Conservation (phyloP, 2,888 invertebrate species). For the Pseudococcus jackbeardsleyi region DNA sequence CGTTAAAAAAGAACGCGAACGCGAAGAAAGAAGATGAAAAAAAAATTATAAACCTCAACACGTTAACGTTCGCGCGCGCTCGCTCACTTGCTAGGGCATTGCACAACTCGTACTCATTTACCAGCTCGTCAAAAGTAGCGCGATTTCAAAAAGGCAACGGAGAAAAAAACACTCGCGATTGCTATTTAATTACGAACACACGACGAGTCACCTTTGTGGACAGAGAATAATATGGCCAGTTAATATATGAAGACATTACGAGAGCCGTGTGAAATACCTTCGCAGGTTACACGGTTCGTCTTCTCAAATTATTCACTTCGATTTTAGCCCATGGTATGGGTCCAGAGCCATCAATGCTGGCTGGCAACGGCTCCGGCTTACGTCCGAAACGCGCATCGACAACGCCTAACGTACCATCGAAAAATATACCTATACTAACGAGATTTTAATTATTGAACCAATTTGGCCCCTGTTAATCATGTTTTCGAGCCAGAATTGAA, state of each 20-base stretch:
- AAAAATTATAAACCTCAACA: constrained; percentile 30
- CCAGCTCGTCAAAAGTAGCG: constrained; percentile 37
- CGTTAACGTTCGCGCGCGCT: constrained; percentile 34
- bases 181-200: constrained; percentile 42
- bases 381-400: neutral
- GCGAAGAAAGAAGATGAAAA: neutral
- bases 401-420: neutral
- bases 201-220: constrained; percentile 38
- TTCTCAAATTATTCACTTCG: constrained; percentile 4
- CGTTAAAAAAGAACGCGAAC: neutral
- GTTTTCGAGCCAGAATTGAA: neutral
- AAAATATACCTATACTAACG: constrained; percentile 1
- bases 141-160: constrained; percentile 32
- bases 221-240: constrained; percentile 4
- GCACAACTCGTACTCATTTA: constrained; percentile 37
- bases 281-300: constrained; percentile 7
- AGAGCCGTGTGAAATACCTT: neutral
- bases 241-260: constrained; percentile 36
- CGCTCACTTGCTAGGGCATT: neutral
- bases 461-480: constrained; percentile 15
- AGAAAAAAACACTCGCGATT: constrained; percentile 8
- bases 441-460: constrained; percentile 49
- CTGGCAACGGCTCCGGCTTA: neutral
- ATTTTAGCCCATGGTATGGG: neutral
- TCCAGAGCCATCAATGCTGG: neutral